These are phyloP conservation scores for Agelaius phoeniceus DNA, from an alignment of 2,113 vertebrate genomes.

Conservation along the genomic window DNA sequence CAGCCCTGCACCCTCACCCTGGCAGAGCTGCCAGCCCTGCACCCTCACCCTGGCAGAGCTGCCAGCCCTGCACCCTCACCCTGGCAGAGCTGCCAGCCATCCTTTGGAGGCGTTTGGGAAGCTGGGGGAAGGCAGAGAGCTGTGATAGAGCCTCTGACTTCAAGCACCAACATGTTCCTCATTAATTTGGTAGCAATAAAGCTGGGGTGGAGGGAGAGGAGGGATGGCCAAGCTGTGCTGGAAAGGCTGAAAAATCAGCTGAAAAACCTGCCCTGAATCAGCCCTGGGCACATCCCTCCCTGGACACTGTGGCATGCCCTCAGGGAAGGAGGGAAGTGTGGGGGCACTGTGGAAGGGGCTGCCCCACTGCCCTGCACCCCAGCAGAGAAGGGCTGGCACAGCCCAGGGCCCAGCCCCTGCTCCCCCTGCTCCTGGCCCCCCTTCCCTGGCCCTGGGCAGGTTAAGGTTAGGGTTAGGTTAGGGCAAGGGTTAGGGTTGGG, in stretches of 20 bases:
- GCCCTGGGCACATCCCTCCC: background rate
- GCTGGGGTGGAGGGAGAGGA: background rate
- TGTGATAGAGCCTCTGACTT: background rate
- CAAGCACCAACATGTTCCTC: background rate
- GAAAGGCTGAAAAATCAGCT: background rate
- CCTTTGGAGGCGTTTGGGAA: background rate
- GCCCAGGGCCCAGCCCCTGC: background rate
- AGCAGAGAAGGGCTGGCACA: background rate
- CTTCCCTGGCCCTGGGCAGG: no score
- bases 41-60: background rate
- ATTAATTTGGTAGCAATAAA: background rate
- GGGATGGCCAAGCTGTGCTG: background rate
- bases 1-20: no score
- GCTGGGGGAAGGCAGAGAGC: background rate
- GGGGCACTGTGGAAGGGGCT: background rate
- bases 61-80: background rate
- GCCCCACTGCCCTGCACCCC: accelerated
- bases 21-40: background rate
- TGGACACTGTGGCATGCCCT: background rate
- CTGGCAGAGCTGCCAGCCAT: background rate
- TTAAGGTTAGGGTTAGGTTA: no score
- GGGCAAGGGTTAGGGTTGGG: no score
- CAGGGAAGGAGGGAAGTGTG: background rate
- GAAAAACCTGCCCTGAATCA: background rate
- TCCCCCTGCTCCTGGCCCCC: no score